Conservation (phyloP, 2,113 vertebrate species). For the Laticauda colubrina region DNA sequence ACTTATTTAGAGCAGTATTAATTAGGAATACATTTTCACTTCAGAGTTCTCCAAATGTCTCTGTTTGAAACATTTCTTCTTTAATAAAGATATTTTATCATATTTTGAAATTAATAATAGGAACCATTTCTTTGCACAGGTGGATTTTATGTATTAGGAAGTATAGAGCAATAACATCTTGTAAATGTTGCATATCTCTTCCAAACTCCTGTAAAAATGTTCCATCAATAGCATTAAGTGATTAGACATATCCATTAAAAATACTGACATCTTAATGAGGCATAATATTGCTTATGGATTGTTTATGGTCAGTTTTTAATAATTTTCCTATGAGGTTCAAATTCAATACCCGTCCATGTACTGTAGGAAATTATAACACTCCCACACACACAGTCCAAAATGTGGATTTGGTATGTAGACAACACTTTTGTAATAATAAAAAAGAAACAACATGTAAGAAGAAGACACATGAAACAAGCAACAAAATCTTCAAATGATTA, state of each 20-base stretch:
- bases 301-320: neutral
- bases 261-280: neutral
- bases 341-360: neutral
- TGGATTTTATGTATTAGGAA: neutral
- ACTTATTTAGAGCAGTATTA: neutral
- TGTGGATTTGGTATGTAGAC: neutral
- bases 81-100: neutral
- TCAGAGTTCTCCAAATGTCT: neutral
- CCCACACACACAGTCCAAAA: neutral
- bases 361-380: neutral
- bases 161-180: neutral
- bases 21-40: neutral
- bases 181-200: neutral
- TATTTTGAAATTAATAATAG: neutral
- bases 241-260: neutral
- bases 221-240: neutral
- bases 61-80: neutral
- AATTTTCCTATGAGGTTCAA: neutral
- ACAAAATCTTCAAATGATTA: neutral
- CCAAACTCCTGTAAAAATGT: neutral
- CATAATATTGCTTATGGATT: neutral
- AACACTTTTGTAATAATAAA: neutral
- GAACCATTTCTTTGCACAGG: neutral
- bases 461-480: neutral
- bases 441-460: neutral